A percentile compares a stretch with the other conserved stretches of the same genome.
Evolutionary conservation across 2,888 invertebrate genomes (phyloP).

Genomic region (Mylabris sibirica): DNA sequence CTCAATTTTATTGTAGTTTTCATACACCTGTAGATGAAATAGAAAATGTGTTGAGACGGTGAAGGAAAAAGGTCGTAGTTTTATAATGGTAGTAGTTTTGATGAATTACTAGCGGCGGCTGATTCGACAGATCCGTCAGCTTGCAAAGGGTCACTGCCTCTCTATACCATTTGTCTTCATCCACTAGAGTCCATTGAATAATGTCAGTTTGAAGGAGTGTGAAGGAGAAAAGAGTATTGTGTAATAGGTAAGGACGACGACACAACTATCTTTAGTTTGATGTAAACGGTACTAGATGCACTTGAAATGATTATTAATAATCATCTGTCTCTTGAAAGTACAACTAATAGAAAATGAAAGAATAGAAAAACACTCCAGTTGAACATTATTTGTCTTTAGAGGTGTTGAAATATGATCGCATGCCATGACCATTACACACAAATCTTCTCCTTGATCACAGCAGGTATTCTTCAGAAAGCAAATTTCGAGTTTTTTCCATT

Average conservation of each 20-base stretch:
- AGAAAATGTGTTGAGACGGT: constrained; percentile 20
- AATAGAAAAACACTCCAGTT: neutral
- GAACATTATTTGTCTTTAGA: neutral
- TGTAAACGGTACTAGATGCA: constrained; percentile 11
- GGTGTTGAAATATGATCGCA: constrained; percentile 3
- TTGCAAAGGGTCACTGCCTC: constrained; percentile 44
- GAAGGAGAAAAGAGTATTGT: constrained; percentile 33
- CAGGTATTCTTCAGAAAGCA: neutral
- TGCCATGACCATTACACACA: neutral
- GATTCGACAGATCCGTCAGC: constrained; percentile 46
- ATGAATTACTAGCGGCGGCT: constrained; percentile 43
- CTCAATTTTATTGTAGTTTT: constrained; percentile 26
- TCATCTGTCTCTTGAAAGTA: neutral
- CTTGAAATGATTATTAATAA: constrained; percentile 11
- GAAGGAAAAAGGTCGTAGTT: constrained; percentile 16
- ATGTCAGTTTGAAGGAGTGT: constrained; percentile 41
- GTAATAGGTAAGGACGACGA: constrained; percentile 33
- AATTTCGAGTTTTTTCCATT: neutral
- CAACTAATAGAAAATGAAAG: neutral
- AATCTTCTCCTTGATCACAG: neutral
- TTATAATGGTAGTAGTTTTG: constrained; percentile 17
- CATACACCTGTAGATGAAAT: constrained; percentile 30
- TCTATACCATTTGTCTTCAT: constrained; percentile 49
- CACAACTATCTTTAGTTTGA: constrained; percentile 19
- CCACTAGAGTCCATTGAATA: constrained; percentile 41